Evolutionary conservation across 2,888 invertebrate species (phyloP).

Genomic region (Crocallis elinguaria): DNA sequence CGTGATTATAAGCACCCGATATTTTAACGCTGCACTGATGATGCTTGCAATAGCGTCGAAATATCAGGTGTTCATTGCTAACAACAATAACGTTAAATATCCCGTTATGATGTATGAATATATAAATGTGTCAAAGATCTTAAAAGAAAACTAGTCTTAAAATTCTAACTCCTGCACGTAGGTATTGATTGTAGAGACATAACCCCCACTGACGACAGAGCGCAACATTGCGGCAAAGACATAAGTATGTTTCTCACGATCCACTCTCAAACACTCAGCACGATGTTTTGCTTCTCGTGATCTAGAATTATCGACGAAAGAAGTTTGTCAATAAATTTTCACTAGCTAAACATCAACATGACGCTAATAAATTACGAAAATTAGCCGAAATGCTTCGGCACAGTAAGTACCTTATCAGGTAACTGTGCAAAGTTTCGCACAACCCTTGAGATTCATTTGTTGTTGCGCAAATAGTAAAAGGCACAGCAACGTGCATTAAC

Average conservation of each 20-base stretch:
- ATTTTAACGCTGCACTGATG: too few relatives aligned
- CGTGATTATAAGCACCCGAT: too few relatives aligned
- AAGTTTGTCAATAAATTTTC: conserved; percentile 25
- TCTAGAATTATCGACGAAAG: conserved; percentile 56
- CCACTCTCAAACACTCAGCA: conserved; percentile 45
- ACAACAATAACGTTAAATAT: too few relatives aligned
- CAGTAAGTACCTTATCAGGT: neutral
- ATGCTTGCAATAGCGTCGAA: too few relatives aligned
- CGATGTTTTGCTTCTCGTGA: conserved; percentile 54
- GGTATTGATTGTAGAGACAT: conserved; percentile 5
- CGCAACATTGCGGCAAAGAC: conserved; percentile 34
- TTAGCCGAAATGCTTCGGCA: neutral
- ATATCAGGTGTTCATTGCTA: too few relatives aligned
- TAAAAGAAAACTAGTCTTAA: too few relatives aligned
- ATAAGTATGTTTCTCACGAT: conserved; percentile 63
- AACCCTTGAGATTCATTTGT: conserved; percentile 17
- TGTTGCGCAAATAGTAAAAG: conserved; percentile 30
- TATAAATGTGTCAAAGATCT: too few relatives aligned
- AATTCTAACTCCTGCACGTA: too few relatives aligned
- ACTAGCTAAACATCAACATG: conserved; percentile 19
- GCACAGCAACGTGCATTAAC: conserved; percentile 33
- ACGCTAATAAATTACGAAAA: conserved; percentile 6
- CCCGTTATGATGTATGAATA: too few relatives aligned
- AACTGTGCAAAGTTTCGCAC: neutral
- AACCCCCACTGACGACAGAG: conserved; percentile 28